Evolutionary conservation across 2,797 vertebrate genomes (phyloP).

Genomic region (Simalia tracyae): DNA sequence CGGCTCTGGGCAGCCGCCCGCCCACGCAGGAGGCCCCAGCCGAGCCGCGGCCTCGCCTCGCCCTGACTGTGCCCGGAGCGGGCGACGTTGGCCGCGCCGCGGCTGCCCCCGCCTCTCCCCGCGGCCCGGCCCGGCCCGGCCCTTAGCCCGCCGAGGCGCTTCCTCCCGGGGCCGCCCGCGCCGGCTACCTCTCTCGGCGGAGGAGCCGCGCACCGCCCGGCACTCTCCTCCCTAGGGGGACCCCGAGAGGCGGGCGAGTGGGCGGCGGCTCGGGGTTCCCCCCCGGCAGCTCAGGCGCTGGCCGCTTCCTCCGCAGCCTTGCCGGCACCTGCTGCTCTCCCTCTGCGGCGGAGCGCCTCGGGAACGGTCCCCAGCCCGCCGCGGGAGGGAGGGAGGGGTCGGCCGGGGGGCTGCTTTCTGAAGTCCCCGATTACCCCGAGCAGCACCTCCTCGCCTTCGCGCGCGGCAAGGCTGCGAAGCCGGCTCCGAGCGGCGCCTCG

Average conservation of each 20-base stretch:
- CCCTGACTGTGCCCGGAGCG: too few relatives aligned
- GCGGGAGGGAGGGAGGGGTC: too few relatives aligned
- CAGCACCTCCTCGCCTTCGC: background rate
- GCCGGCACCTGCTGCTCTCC: background rate
- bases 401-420: background rate
- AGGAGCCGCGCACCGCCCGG: background rate
- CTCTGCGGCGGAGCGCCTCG: background rate
- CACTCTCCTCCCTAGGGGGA: background rate
- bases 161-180: background rate
- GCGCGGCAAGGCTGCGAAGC: too few relatives aligned
- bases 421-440: background rate
- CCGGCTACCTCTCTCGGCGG: background rate
- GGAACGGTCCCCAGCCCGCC: too few relatives aligned
- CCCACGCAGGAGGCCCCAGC: too few relatives aligned
- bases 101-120: background rate
- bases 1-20: background rate
- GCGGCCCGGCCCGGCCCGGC: background rate
- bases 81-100: background rate
- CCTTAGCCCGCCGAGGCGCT: background rate
- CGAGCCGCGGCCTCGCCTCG: too few relatives aligned
- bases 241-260: background rate
- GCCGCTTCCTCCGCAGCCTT: background rate
- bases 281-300: too few relatives aligned
- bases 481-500: too few relatives aligned
- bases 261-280: too few relatives aligned